phyloP scores from a whole-genome alignment of 2,888 invertebrate genomes.

The Drosophila infuscata region DNA sequence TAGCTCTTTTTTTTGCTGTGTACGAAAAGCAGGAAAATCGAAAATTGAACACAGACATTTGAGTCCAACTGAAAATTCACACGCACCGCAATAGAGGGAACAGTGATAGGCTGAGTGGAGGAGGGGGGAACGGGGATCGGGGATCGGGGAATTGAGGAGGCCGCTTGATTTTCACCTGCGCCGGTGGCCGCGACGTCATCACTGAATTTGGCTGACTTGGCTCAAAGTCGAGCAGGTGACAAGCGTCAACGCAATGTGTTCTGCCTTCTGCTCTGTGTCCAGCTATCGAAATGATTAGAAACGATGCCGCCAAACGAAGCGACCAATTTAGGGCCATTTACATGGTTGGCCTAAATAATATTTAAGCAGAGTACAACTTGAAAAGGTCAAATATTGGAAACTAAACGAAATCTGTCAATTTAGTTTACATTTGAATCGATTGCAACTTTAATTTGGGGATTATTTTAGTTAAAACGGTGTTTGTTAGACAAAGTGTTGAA shows the following conservation, averaged over 20 bases:
- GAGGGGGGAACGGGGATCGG: background rate
- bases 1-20: background rate
- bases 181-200: conserved; percentile 72
- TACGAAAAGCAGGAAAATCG: conserved; percentile 54
- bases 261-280: conserved; percentile 9
- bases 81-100: conserved; percentile 50
- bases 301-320: conserved; percentile 40
- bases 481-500: too few relatives aligned
- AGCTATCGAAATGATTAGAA: background rate
- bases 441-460: background rate
- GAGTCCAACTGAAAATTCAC: conserved; percentile 71
- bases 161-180: conserved; percentile 65
- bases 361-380: conserved; percentile 32
- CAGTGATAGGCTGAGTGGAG: conserved; percentile 6
- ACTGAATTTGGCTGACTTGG: conserved; percentile 39
- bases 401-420: background rate
- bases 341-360: conserved; percentile 49
- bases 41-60: conserved; percentile 55
- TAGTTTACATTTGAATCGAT: background rate
- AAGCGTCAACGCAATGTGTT: conserved; percentile 48
- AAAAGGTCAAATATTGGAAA: background rate
- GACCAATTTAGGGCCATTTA: conserved; percentile 62
- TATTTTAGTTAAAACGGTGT: background rate
- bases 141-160: background rate
- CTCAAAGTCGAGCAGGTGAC: conserved; percentile 58